phyloP scores from a whole-genome alignment of 2,888 invertebrate genomes.

The Scaptomyza cyrtandrae region DNA sequence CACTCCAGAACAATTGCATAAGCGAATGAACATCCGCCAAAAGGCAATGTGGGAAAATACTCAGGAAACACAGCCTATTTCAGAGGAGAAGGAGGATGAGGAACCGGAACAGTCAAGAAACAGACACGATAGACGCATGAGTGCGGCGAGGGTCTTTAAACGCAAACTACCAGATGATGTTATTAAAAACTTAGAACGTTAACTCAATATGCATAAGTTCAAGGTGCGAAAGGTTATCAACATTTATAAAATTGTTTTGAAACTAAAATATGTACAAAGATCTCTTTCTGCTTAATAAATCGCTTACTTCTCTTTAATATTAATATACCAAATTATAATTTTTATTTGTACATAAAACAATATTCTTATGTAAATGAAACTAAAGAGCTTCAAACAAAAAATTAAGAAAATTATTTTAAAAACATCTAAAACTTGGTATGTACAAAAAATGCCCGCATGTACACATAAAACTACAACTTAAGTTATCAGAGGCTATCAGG shows the following conservation, averaged over 20 bases:
- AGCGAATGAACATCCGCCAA: conserved; percentile 36
- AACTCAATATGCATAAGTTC: not conserved
- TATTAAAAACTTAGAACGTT: conserved; percentile 43
- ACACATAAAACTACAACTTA: too few species aligned
- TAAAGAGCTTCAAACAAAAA: not conserved
- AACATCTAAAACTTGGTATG: too few species aligned
- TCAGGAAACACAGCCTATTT: too few species aligned
- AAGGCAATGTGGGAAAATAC: conserved; percentile 59
- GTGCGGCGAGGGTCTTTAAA: conserved; percentile 65
- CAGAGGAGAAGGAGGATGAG: not conserved
- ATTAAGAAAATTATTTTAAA: too few species aligned
- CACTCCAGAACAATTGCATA: conserved; percentile 35
- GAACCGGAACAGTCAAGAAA: not conserved
- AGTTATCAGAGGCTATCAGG: too few species aligned
- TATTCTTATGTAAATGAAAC: too few species aligned
- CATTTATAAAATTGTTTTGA: not conserved
- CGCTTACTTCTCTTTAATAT: not conserved
- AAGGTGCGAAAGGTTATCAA: not conserved
- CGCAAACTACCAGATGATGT: conserved; percentile 62
- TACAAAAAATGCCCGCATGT: too few species aligned
- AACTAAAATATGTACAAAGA: not conserved
- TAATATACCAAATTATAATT: too few species aligned
- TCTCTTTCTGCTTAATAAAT: not conserved
- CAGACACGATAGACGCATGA: conserved; percentile 65
- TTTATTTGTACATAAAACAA: too few species aligned